Conservation (phyloP, 2,888 invertebrate species). For the Oxystoma pomonae region DNA sequence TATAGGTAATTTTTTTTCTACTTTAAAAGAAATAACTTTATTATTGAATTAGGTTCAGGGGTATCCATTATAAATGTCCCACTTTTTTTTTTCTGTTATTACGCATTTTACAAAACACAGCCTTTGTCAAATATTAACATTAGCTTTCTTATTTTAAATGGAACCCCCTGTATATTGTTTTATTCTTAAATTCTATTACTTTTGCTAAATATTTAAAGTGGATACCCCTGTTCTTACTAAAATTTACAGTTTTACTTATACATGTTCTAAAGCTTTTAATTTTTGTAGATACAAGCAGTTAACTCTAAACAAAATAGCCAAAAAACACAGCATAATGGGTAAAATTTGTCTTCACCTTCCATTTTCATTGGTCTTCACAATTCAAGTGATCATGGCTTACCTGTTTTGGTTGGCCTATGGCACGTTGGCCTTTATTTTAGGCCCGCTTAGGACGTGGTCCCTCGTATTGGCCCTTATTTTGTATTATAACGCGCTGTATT, state of each 20-base stretch:
- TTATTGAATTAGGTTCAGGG: too few species aligned
- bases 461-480: constrained; percentile 62
- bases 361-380: constrained; percentile 54
- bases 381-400: constrained; percentile 64
- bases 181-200: too few species aligned
- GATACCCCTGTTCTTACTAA: background rate
- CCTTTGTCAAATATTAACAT: background rate
- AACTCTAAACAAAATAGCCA: constrained; percentile 35
- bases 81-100: too few species aligned
- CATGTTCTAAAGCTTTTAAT: too few species aligned
- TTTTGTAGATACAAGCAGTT: constrained; percentile 38
- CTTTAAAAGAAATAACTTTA: too few species aligned
- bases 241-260: background rate
- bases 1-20: constrained; percentile 47
- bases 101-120: too few species aligned
- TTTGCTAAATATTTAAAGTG: background rate
- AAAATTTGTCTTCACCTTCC: constrained; percentile 46
- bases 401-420: constrained; percentile 82
- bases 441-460: constrained; percentile 79
- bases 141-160: background rate
- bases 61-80: constrained; percentile 1
- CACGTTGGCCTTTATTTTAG: constrained; percentile 68
- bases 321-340: constrained; percentile 26
- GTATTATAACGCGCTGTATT: constrained; percentile 61
- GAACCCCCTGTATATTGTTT: too few species aligned